Conservation (phyloP, 2,797 vertebrate species). For the Ficedula albicollis region DNA sequence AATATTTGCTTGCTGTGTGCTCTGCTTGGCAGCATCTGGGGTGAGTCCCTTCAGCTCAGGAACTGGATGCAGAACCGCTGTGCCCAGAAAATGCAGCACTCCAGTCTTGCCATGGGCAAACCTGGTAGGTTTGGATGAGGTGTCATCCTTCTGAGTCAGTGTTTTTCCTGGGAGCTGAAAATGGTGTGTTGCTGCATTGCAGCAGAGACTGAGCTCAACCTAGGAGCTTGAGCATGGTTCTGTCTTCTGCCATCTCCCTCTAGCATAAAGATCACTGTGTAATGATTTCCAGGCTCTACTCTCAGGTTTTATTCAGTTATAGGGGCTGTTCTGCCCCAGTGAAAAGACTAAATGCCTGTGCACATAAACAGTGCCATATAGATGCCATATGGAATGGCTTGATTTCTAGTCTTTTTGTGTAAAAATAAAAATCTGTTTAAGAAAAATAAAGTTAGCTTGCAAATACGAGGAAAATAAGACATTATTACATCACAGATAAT, state of each 20-base stretch:
- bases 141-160: neutral
- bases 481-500: neutral
- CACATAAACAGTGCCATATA: neutral
- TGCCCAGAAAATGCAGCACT: neutral
- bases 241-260: neutral
- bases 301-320: neutral
- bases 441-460: neutral
- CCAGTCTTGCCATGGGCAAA: neutral
- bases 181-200: neutral
- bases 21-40: neutral
- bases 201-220: neutral
- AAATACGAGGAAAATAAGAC: neutral
- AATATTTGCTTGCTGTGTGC: neutral
- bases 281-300: neutral
- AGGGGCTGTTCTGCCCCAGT: neutral
- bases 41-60: neutral
- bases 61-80: neutral
- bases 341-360: neutral
- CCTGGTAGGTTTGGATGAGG: neutral
- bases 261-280: neutral
- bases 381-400: neutral
- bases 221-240: neutral
- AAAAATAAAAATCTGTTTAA: neutral
- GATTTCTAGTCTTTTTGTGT: neutral
- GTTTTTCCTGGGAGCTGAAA: neutral